Conservation (phyloP, 2,888 invertebrate genomes). For the Sylvicola cinctus region DNA sequence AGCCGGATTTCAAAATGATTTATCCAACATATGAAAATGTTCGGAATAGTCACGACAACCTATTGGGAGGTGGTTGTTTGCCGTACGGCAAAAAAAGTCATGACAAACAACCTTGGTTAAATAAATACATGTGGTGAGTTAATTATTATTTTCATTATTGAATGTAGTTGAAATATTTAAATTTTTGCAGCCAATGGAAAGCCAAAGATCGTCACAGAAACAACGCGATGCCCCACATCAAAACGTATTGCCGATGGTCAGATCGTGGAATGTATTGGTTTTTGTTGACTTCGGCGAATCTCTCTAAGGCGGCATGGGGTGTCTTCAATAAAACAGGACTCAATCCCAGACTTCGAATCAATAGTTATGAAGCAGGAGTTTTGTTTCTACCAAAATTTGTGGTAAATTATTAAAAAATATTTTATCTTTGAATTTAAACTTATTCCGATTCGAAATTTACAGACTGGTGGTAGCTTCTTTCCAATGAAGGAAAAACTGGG, state of each 20-base stretch:
- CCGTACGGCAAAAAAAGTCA: constrained; percentile 65
- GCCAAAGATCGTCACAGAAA: constrained; percentile 46
- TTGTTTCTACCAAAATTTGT: constrained; percentile 66
- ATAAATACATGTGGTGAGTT: constrained; percentile 49
- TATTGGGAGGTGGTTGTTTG: constrained; percentile 68
- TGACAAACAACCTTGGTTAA: constrained; percentile 69
- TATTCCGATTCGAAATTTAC: not conserved
- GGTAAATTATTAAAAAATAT: not conserved
- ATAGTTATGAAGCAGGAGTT: constrained; percentile 85
- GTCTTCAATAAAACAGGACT: constrained; percentile 32
- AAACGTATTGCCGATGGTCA: constrained; percentile 63
- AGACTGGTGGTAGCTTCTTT: constrained; percentile 26
- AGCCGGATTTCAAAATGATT: constrained; percentile 38
- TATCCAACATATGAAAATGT: constrained; percentile 76
- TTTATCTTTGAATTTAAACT: not conserved
- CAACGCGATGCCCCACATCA: constrained; percentile 87
- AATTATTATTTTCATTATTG: constrained; percentile 4
- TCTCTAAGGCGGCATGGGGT: constrained; percentile 98
- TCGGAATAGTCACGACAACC: constrained; percentile 59
- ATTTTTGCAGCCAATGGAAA: constrained; percentile 57
- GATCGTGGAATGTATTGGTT: constrained; percentile 52
- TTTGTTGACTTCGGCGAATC: constrained; percentile 77
- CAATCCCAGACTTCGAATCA: constrained; percentile 39
- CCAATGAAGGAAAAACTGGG: constrained; percentile 24
- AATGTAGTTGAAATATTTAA: not conserved